A percentile compares a stretch with the other conserved stretches of the same genome.
Conservation (phyloP, 2,113 vertebrate genomes). For the Apodemus speciosus region DNA sequence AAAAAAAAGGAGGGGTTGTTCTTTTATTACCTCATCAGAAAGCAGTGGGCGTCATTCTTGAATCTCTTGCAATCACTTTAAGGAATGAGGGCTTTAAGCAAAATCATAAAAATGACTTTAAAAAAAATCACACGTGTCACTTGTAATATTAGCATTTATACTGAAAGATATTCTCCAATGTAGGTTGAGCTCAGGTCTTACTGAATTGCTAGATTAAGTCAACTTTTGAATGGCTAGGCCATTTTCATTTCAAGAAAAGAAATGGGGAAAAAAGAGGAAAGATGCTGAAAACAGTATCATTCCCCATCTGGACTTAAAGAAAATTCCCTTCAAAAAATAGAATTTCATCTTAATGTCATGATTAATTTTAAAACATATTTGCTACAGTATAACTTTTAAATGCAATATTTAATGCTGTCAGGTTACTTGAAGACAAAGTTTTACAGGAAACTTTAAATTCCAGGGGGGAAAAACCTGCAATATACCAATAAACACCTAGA, state of each 20-base stretch:
- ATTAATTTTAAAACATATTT: constrained; percentile 64
- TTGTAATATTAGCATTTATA: constrained; percentile 47
- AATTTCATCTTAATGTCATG: constrained; percentile 45
- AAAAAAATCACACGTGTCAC: constrained; percentile 49
- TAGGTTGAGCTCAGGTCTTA: not conserved
- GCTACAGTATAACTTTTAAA: constrained; percentile 69
- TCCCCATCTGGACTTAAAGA: not conserved
- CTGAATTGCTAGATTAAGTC: not conserved
- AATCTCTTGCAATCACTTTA: constrained; percentile 59
- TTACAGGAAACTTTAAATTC: constrained; percentile 83
- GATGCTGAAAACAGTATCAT: not conserved
- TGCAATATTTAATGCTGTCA: constrained; percentile 65
- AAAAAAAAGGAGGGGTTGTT: rapidly evolving
- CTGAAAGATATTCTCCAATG: constrained; percentile 46
- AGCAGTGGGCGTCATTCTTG: constrained; percentile 52
- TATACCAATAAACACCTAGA: constrained; percentile 68
- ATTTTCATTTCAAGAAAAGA: constrained; percentile 4
- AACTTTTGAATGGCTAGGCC: not conserved
- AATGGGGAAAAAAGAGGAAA: not conserved
- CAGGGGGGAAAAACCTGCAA: constrained; percentile 65
- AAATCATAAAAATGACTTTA: constrained; percentile 71
- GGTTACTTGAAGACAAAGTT: constrained; percentile 75
- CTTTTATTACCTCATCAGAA: constrained; percentile 69
- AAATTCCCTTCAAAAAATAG: constrained; percentile 18
- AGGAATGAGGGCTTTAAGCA: constrained; percentile 60